phyloP scores from a whole-genome alignment of 2,797 vertebrate genomes.

The Clarias pachynema region DNA sequence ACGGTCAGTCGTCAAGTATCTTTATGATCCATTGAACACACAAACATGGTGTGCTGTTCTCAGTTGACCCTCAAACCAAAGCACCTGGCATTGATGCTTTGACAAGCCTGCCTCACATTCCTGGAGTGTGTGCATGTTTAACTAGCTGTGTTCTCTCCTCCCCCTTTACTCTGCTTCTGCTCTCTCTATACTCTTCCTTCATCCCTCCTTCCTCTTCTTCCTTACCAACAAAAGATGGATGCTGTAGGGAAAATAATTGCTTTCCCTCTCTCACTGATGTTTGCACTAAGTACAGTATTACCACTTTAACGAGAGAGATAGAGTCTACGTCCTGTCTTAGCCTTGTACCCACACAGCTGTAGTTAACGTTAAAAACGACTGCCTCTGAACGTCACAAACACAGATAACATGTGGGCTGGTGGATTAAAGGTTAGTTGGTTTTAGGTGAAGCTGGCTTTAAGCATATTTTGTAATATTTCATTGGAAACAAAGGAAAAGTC shows the following conservation, averaged over 20 bases:
- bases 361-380: slow-evolving; percentile 7
- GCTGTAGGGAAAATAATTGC: slow-evolving; percentile 66
- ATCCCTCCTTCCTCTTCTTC: slow-evolving; percentile 62
- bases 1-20: slow-evolving; percentile 26
- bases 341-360: slow-evolving; percentile 39
- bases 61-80: slow-evolving; percentile 46
- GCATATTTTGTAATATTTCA: slow-evolving; percentile 15
- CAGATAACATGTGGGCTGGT: not conserved
- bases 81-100: slow-evolving; percentile 48
- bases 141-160: slow-evolving; percentile 62
- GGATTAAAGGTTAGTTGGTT: not conserved
- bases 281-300: slow-evolving; percentile 59
- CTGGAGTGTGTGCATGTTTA: slow-evolving; percentile 70
- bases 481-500: not conserved
- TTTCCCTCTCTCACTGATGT: slow-evolving; percentile 63
- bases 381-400: not conserved
- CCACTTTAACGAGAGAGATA: slow-evolving; percentile 68
- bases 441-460: not conserved
- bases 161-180: not conserved
- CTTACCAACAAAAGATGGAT: slow-evolving; percentile 62
- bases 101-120: slow-evolving; percentile 59
- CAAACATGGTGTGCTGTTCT: slow-evolving; percentile 42
- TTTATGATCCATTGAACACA: slow-evolving; percentile 51
- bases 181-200: slow-evolving; percentile 51
- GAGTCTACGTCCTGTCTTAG: slow-evolving; percentile 11